phyloP scores from a whole-genome alignment of 2,797 vertebrate genomes.

The Chiroxiphia lanceolata region DNA sequence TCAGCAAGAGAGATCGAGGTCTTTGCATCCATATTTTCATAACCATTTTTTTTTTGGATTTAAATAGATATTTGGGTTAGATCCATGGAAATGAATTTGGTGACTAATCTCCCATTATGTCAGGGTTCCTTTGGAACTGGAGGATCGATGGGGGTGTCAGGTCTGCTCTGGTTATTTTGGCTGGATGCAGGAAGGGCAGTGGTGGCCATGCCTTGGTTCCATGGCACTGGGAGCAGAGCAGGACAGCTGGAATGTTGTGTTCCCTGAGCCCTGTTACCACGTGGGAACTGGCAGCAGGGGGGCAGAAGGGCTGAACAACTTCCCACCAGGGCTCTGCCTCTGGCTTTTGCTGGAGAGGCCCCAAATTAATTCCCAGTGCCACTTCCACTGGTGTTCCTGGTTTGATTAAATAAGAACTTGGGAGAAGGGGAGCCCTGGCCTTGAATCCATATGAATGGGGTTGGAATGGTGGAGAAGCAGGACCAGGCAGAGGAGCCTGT shows the following conservation, averaged over 20 bases:
- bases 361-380: neutral
- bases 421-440: neutral
- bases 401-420: neutral
- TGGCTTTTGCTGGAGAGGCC: neutral
- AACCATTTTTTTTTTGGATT: neutral
- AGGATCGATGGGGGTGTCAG: neutral
- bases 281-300: neutral
- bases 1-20: fast-evolving
- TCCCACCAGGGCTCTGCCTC: neutral
- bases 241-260: neutral
- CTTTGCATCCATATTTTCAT: neutral
- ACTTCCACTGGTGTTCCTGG: neutral
- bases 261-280: neutral
- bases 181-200: neutral
- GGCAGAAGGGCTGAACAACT: fast-evolving
- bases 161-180: neutral
- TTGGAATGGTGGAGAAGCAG: neutral
- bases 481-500: neutral
- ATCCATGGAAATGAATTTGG: neutral
- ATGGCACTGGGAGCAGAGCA: neutral
- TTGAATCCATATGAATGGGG: fast-evolving
- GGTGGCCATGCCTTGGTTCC: neutral
- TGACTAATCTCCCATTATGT: neutral
- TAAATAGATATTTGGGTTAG: neutral
- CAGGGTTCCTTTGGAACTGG: neutral